Evolutionary conservation across 2,797 vertebrate genomes (phyloP), one percentile per base, ranked within the genome.

Genomic region (Amblyraja radiata): DNA sequence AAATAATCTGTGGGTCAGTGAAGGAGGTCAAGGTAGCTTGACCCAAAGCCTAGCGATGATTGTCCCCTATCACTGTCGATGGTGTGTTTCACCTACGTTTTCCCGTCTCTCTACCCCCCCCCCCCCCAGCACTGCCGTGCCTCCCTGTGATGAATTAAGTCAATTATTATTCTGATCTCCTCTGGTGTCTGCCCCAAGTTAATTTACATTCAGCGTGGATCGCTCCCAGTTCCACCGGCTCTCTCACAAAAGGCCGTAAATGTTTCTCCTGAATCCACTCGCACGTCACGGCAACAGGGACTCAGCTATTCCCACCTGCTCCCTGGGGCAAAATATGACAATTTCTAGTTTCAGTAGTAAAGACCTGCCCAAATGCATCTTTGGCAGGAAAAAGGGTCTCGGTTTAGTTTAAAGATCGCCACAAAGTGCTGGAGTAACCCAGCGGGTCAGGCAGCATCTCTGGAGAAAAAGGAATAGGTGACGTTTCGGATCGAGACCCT

Each of bases 1-100:
- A 96, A 96, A 97, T 97, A 96, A 97, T 95, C 96, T 96, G 95
- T 97, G 96, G 96, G 61, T 88, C 96, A 95, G 95, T 95, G 94
- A 96, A 95, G 95, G 94, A 95, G 95, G 94, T 94, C 94, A 95
- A 95, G 94, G 95, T 95, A 94, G 95, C 95, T 94, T 96, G 96
- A 96, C 96, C 97, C 96, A 96, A 95, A 97, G 97, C 96, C 96
- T 95, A 94, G 95, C 71, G 84, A 94, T 96, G 95, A 95, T 95
- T 96, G 95, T 95, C 94, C 94, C 93, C 96, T 96, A 95, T 96
- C 96, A 96, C 71, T 23, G 94, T 95, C 95, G 93, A 93, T 93
- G 94, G 93, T 95, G 93, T 78, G 93, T 93, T 92, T 88, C 92
- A 94, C 95, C 94, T 96, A 96, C 94, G 93, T 94, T 95, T 95